phyloP scores from a whole-genome alignment of 2,797 vertebrate species.

The Alosa sapidissima region DNA sequence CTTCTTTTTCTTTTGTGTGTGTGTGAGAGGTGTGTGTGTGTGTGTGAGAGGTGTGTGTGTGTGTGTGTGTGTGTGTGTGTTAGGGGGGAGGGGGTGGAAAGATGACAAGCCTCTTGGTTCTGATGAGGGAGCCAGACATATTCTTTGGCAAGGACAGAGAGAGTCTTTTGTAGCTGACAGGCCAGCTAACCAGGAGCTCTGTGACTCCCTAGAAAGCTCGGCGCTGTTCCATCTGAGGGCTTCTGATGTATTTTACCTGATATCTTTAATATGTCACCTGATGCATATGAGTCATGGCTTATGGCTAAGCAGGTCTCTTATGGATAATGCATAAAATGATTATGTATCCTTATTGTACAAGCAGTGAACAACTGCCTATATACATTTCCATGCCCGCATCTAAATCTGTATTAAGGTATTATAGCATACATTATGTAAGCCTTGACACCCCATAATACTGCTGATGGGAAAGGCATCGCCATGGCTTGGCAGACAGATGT shows the following conservation, averaged over 20 bases:
- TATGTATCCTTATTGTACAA: not conserved
- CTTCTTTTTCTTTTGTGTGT: not conserved
- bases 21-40: no score
- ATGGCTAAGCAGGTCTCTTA: not conserved
- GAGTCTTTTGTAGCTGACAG: constrained; percentile 14
- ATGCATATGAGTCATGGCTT: not conserved
- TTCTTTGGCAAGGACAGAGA: constrained; percentile 14
- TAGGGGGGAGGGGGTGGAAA: not conserved
- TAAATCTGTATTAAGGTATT: not conserved
- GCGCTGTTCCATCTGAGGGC: not conserved
- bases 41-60: no score
- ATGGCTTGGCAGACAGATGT: not conserved
- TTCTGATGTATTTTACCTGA: not conserved
- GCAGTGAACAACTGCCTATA: not conserved
- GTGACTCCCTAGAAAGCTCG: not conserved
- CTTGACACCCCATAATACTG: not conserved
- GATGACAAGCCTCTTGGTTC: constrained; percentile 18
- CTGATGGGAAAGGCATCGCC: not conserved
- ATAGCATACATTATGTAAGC: not conserved
- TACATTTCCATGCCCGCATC: not conserved
- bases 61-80: no score
- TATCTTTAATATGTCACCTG: not conserved
- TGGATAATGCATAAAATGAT: not conserved
- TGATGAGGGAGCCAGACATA: constrained; percentile 18
- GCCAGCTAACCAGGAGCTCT: constrained; percentile 15